Conservation (phyloP, 2,797 vertebrate species). For the Smutsia temminckii region DNA sequence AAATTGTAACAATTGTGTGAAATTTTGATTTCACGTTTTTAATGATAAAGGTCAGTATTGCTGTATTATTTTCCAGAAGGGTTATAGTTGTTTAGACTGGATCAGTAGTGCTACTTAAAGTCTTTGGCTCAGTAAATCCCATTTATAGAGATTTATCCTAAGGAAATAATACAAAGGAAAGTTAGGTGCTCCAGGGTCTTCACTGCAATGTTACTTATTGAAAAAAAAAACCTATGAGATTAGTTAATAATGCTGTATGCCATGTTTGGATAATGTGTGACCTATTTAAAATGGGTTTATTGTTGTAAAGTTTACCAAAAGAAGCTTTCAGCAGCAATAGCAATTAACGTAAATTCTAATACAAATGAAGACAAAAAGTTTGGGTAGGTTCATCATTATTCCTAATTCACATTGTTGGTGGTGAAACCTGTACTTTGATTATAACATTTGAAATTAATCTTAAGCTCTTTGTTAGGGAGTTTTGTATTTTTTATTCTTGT, state of each 20-base stretch:
- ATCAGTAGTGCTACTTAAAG: neutral
- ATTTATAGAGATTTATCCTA: constrained; percentile 16
- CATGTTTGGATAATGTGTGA: neutral
- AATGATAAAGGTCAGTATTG: neutral
- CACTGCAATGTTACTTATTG: neutral
- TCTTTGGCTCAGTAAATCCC: neutral
- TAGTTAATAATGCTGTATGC: neutral
- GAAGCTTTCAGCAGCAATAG: constrained; percentile 7
- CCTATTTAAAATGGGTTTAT: neutral
- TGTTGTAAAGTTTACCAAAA: neutral
- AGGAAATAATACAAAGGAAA: constrained; percentile 18
- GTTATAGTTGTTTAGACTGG: constrained; percentile 26
- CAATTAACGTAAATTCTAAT: constrained; percentile 22
- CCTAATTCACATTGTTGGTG: neutral
- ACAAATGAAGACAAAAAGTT: constrained; percentile 14
- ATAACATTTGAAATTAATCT: constrained; percentile 1
- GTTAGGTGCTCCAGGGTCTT: neutral
- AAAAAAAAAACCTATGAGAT: neutral
- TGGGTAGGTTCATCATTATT: neutral
- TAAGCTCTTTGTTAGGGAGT: constrained; percentile 22
- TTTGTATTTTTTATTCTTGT: neutral
- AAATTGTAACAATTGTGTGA: neutral
- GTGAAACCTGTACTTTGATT: neutral
- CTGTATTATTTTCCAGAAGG: neutral
- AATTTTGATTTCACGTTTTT: constrained; percentile 38